Evolutionary conservation across 1,140 invertebrate species (phyloP).

Genomic region (Drosophila ogumai): DNA sequence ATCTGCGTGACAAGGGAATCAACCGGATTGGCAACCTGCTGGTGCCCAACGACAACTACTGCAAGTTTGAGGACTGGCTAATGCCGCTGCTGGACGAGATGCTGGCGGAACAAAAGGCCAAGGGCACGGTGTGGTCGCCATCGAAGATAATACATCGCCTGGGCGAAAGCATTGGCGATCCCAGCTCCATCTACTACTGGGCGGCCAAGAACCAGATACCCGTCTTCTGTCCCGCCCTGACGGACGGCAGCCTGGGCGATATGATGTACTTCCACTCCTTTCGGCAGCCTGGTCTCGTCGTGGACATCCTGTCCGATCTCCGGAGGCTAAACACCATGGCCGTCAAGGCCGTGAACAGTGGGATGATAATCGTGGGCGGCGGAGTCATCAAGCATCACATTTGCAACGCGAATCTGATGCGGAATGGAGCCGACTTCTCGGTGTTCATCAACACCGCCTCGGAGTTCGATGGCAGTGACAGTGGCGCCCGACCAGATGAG

Average conservation of each 20-base stretch:
- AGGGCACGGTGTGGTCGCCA: conserved; percentile 95
- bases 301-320: conserved; percentile 98
- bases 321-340: conserved; percentile 96
- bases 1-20: conserved; percentile 93
- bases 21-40: conserved; percentile 99
- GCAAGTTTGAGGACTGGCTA: conserved; percentile 99
- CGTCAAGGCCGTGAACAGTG: conserved; percentile 96
- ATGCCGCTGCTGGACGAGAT: conserved; percentile 97
- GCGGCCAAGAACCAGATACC: conserved; percentile 99
- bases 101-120: conserved; percentile 93
- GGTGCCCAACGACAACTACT: conserved; percentile 99
- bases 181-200: conserved; percentile 99
- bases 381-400: conserved; percentile 99
- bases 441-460: conserved; percentile 99
- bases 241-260: conserved; percentile 99
- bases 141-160: conserved; percentile 94
- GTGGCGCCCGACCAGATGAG: conserved; percentile 98
- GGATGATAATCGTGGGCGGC: conserved; percentile 99
- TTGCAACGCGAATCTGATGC: conserved; percentile 98
- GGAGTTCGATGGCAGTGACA: conserved; percentile 99
- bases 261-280: conserved; percentile 99
- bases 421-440: conserved; percentile 98
- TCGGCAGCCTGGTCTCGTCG: conserved; percentile 94
- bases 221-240: conserved; percentile 98
- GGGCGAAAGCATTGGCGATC: conserved; percentile 96